These are phyloP conservation scores for Oryzaephilus surinamensis DNA, from an alignment of 1,140 invertebrate genomes.

Conservation along the genomic window DNA sequence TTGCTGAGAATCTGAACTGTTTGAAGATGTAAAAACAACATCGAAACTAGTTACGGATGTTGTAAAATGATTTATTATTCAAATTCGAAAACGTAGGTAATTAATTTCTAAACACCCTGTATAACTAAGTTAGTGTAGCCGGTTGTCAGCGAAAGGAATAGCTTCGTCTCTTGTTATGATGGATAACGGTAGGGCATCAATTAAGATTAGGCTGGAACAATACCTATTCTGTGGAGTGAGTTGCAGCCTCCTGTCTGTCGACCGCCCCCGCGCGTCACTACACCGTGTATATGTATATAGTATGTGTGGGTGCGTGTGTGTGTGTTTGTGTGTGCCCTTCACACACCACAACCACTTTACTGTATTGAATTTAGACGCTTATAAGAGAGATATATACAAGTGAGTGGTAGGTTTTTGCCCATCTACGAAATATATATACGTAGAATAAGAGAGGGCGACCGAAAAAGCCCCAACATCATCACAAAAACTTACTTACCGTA, in stretches of 20 bases:
- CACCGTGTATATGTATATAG: no score
- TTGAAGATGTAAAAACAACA: no score
- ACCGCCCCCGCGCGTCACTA: no score
- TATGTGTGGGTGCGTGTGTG: no score
- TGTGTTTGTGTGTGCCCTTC: constrained; percentile 4
- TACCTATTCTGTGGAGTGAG: constrained; percentile 24
- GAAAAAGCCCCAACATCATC: constrained; percentile 1
- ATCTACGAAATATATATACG: constrained; percentile 19
- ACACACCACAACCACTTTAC: constrained; percentile 30
- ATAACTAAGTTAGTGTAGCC: not conserved
- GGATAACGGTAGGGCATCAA: constrained; percentile 35
- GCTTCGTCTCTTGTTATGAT: constrained; percentile 32
- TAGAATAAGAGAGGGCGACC: no score
- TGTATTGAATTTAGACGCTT: constrained; percentile 34
- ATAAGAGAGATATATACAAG: not conserved
- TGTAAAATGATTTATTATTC: no score
- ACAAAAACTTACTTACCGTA: constrained; percentile 16
- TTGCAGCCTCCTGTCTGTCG: not conserved
- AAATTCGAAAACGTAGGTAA: no score
- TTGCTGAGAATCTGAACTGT: no score
- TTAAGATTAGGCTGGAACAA: constrained; percentile 36
- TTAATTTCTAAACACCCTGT: no score
- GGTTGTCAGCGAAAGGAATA: constrained; percentile 21
- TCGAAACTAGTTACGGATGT: no score
- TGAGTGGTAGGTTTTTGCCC: constrained; percentile 24